Evolutionary conservation across 2,113 vertebrate genomes (phyloP).

Genomic region (Onychostruthus taczanowskii): DNA sequence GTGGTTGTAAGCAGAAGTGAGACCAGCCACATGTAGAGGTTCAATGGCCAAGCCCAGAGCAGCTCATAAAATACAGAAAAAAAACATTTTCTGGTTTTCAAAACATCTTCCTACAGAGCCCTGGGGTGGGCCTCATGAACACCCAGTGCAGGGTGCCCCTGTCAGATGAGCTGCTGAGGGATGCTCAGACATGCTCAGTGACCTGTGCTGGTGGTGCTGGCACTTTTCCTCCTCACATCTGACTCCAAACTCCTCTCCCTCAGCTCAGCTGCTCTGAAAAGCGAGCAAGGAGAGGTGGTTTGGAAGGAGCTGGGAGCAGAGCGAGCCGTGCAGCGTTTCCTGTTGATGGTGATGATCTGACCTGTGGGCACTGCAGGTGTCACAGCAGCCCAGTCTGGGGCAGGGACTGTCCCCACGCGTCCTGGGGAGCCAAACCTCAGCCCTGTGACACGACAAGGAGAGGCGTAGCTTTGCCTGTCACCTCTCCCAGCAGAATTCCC

Average conservation of each 20-base stretch:
- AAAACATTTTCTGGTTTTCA: neutral
- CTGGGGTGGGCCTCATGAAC: accelerated
- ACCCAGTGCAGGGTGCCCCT: accelerated
- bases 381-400: neutral
- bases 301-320: neutral
- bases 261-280: neutral
- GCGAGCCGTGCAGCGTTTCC: accelerated
- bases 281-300: neutral
- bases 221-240: neutral
- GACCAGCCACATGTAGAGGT: neutral
- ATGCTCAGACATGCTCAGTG: neutral
- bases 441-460: accelerated
- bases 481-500: neutral
- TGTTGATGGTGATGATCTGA: accelerated
- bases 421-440: neutral
- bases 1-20: neutral
- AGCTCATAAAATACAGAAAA: neutral
- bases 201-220: neutral
- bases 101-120: neutral
- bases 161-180: neutral
- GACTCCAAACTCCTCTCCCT: neutral
- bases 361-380: neutral
- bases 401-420: neutral
- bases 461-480: neutral
- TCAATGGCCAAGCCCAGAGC: neutral